Base-by-base conservation (phyloP, 2,113 vertebrate species). In the Atractosteus spatula region DNA sequence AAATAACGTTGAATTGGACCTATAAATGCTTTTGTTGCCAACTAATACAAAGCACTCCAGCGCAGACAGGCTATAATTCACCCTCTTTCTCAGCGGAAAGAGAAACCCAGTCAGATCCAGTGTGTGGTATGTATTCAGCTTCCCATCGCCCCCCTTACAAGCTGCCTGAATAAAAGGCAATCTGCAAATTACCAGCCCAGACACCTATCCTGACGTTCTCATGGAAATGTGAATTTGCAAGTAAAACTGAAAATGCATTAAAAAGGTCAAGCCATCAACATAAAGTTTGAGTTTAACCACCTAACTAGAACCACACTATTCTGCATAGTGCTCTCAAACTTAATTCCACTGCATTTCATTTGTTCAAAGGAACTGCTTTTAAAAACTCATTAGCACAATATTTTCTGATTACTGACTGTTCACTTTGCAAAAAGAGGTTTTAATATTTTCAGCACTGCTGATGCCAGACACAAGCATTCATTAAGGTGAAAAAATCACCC, bases 41-140 rank as follows among this genome's bases (percentile, higher is more conserved):
- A 44, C 17, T 59, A 54, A 76, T 71, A 73, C 10, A 76, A 76
- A 74, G 69, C 67, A 80, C 71, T 78, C 59, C 66, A 73, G 69
- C 70, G 76, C 77, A 82, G 72, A 68, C 63, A 69, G 70, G 66
- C 69, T 71, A 67, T 76, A 77, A 77, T 76, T 78, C 71, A n/a
- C 68, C 76, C 74, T 77, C 72, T 73, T 77, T 82, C 77, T 77
- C 67, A 68, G 67, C 41, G 65, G 44, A 59, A 69, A 41, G 71
- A 14, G 42, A 80, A 80, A 77, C 56, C 79, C 73, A 74, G 76
- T 78, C 76, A 82, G 66, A 47, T 74, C 51, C 54, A 68, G 51
- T 66, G 72, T 67, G 55, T 62, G 8, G 62, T n/a, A 41, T 47
- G 64, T 62, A 55, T n/a, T 59, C 54, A 59, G 11, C 47, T 13